Evolutionary conservation across 2,113 vertebrate genomes (phyloP).

Genomic region (Platysternon megacephalum): DNA sequence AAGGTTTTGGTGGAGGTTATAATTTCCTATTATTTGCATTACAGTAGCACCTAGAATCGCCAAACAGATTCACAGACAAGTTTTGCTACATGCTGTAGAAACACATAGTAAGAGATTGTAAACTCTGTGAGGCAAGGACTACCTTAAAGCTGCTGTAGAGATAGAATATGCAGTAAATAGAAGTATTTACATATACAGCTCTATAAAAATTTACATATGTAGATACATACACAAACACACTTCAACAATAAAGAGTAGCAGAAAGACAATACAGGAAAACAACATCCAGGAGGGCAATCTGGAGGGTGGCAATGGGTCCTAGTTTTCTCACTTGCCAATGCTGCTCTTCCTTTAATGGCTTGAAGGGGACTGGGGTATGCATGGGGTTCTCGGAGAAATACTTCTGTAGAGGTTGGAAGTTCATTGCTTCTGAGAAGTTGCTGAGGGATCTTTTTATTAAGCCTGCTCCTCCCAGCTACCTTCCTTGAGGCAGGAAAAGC

Average conservation of each 20-base stretch:
- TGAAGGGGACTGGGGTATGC: neutral
- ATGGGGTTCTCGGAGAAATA: neutral
- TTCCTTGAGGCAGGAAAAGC: neutral
- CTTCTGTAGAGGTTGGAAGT: neutral
- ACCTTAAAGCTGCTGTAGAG: slow-evolving; percentile 23
- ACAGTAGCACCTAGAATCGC: slow-evolving; percentile 32
- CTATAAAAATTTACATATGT: neutral
- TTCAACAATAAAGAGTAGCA: neutral
- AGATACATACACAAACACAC: neutral
- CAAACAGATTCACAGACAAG: slow-evolving; percentile 48
- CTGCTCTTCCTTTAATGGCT: neutral
- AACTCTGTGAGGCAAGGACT: too few relatives aligned
- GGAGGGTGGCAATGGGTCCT: neutral
- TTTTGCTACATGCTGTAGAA: slow-evolving; percentile 28
- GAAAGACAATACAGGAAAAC: neutral
- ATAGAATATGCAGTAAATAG: neutral
- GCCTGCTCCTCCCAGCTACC: neutral
- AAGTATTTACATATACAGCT: neutral
- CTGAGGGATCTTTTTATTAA: neutral
- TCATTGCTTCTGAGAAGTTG: neutral
- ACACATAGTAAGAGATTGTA: neutral
- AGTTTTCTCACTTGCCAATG: neutral
- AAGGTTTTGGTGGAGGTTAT: slow-evolving; percentile 64
- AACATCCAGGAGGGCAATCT: too few relatives aligned
- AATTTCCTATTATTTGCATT: slow-evolving; percentile 64